These are phyloP conservation scores for Rhinoptilus africanus DNA, from an alignment of 2,113 vertebrate species.

Conservation along the genomic window DNA sequence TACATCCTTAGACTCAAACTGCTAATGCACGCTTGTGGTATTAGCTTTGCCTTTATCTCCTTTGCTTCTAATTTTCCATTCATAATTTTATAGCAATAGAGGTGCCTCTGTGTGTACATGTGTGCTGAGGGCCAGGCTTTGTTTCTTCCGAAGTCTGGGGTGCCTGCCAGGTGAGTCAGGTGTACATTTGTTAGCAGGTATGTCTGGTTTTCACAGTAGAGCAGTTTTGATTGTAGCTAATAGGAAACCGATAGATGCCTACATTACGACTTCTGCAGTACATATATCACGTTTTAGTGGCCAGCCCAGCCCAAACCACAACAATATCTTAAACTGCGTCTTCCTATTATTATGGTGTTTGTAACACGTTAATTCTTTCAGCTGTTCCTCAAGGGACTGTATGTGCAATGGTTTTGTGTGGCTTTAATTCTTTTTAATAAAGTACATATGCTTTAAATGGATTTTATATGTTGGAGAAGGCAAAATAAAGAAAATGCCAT, in stretches of 20 bases:
- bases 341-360: neutral
- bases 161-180: accelerated
- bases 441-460: neutral
- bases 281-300: neutral
- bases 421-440: neutral
- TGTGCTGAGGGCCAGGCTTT: neutral
- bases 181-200: neutral
- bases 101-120: neutral
- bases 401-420: neutral
- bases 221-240: neutral
- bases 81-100: neutral
- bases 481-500: neutral
- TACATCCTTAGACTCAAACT: slow-evolving; percentile 13
- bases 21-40: neutral
- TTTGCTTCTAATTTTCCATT: neutral
- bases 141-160: neutral
- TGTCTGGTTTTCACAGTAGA: neutral
- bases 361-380: neutral
- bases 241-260: neutral
- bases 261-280: neutral
- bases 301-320: neutral
- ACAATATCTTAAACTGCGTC: neutral
- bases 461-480: neutral
- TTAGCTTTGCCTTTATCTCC: neutral
- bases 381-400: neutral